Conservation (phyloP, 2,888 invertebrate species). For the Pimpla rufipes region DNA sequence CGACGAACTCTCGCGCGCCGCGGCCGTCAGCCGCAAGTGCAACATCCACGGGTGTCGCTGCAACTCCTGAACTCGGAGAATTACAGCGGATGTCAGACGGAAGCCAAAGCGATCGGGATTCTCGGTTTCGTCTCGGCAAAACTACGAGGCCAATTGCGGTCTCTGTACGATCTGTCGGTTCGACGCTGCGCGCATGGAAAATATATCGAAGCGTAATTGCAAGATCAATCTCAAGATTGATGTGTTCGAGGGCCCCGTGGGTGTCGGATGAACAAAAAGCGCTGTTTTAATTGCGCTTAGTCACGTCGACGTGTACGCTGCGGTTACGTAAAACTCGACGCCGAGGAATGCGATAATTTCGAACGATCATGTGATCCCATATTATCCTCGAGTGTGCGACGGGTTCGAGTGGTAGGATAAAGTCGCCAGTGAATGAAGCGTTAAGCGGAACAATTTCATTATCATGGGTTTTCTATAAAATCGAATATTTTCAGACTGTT, state of each 20-base stretch:
- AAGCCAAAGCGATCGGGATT: background rate
- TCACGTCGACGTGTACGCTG: background rate
- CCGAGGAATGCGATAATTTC: background rate
- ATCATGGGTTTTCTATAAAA: no score
- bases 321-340: background rate
- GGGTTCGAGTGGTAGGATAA: no score
- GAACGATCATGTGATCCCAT: background rate
- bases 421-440: no score
- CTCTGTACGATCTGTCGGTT: background rate
- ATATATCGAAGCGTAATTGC: background rate
- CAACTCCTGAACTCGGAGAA: slow-evolving; percentile 17
- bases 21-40: background rate
- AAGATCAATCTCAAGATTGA: background rate
- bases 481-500: no score
- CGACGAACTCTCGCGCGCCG: slow-evolving; percentile 1
- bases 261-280: background rate
- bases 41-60: background rate
- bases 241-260: background rate
- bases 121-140: background rate
- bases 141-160: background rate
- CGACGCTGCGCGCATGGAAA: background rate
- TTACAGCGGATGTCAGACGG: background rate
- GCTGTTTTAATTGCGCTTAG: background rate
- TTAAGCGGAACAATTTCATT: no score
- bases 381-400: background rate